Conservation (phyloP, 2,797 vertebrate genomes). For the Gobionotothen gibberifrons region DNA sequence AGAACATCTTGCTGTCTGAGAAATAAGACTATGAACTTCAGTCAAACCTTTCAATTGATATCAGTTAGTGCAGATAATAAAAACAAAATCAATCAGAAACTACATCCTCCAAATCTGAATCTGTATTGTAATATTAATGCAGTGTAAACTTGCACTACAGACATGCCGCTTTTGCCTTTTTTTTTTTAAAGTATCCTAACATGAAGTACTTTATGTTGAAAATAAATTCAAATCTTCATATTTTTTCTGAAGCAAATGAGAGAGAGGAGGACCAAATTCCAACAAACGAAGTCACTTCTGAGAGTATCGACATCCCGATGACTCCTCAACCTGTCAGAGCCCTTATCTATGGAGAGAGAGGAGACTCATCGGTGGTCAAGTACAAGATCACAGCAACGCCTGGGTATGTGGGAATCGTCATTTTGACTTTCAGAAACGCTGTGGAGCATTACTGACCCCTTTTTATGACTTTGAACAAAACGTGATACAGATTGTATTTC, state of each 20-base stretch:
- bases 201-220: no score
- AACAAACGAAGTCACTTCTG: neutral
- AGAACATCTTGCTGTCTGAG: neutral
- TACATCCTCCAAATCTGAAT: neutral
- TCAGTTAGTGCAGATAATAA: neutral
- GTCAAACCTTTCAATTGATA: neutral
- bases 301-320: neutral
- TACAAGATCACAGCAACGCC: slow-evolving; percentile 87
- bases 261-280: neutral
- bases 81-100: neutral
- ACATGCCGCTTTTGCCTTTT: neutral
- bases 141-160: neutral
- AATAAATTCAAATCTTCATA: neutral
- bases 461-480: no score
- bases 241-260: slow-evolving; percentile 17
- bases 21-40: neutral
- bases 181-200: neutral
- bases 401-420: slow-evolving; percentile 61
- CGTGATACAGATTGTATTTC: no score
- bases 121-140: no score
- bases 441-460: no score
- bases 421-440: neutral
- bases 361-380: slow-evolving; percentile 81
- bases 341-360: slow-evolving; percentile 71
- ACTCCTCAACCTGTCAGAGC: slow-evolving; percentile 76